phyloP scores from a whole-genome alignment of 2,113 vertebrate genomes.

The Ia io region DNA sequence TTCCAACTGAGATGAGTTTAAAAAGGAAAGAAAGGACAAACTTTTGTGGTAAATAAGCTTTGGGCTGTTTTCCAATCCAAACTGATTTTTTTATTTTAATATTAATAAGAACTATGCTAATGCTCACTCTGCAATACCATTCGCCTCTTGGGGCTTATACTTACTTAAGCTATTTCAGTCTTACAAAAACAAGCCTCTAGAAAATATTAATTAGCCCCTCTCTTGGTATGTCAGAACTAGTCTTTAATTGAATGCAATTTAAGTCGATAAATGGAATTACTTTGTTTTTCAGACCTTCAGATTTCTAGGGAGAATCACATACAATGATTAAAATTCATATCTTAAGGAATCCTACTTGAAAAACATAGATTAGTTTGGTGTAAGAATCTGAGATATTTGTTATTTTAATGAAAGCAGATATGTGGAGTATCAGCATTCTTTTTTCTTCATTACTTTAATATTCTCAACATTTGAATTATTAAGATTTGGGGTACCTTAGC shows the following conservation, averaged over 20 bases:
- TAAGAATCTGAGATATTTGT: not conserved
- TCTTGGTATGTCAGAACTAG: constrained; percentile 15
- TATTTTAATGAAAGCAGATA: constrained; percentile 45
- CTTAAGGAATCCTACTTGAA: not conserved
- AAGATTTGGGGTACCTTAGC: not conserved
- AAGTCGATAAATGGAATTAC: not conserved
- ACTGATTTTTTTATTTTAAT: constrained; percentile 1
- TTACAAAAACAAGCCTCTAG: not conserved
- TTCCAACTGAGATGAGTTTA: constrained; percentile 28
- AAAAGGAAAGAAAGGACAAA: not conserved
- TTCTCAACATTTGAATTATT: not conserved
- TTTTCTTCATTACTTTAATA: constrained; percentile 13
- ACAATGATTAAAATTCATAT: constrained; percentile 8
- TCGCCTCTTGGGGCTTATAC: not conserved
- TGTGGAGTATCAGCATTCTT: not conserved
- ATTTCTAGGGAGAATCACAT: constrained; percentile 15
- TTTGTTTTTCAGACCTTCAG: not conserved
- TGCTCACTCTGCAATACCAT: not conserved
- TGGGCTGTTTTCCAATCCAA: not conserved
- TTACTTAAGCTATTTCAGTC: not conserved
- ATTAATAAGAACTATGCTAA: not conserved
- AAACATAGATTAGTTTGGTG: not conserved
- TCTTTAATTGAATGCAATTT: constrained; percentile 51
- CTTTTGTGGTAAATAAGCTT: not conserved
- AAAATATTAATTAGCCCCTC: constrained; percentile 51